A percentile compares a stretch with the other conserved stretches of the same genome.
phyloP scores from a whole-genome alignment of 2,113 vertebrate genomes.

The Ramphastos sulfuratus region DNA sequence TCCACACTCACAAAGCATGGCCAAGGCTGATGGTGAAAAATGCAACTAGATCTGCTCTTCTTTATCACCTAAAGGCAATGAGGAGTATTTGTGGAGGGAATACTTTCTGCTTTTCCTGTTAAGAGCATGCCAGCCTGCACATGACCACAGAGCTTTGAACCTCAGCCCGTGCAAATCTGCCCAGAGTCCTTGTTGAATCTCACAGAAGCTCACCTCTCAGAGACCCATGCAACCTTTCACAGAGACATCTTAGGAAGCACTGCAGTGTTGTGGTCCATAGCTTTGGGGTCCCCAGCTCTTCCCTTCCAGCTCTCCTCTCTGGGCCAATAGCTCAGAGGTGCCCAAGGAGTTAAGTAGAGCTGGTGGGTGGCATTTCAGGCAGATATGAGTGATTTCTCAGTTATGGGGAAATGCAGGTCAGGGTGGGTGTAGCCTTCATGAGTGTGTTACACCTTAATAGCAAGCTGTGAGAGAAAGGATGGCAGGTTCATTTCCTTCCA shows the following conservation, averaged over 20 bases:
- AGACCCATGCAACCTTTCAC: not conserved
- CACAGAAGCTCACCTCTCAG: not conserved
- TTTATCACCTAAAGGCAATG: not conserved
- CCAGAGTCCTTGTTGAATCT: not conserved
- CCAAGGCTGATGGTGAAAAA: not conserved
- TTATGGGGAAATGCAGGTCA: not conserved
- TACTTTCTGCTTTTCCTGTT: not conserved
- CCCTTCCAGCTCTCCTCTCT: not conserved
- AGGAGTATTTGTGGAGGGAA: not conserved
- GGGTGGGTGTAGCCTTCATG: not conserved
- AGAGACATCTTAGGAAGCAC: not conserved
- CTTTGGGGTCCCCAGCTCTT: rapidly evolving
- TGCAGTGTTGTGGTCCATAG: not conserved
- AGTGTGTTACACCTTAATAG: not conserved
- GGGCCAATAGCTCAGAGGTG: not conserved
- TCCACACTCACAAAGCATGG: not conserved
- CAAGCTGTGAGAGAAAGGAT: not conserved
- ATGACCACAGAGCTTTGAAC: not conserved
- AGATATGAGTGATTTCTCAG: not conserved
- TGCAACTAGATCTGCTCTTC: not conserved
- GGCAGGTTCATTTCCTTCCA: not conserved
- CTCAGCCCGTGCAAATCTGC: not conserved
- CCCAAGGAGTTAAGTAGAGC: not conserved
- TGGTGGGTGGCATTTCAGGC: not conserved
- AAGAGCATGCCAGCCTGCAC: not conserved